phyloP scores from a whole-genome alignment of 2,113 vertebrate species.

The Peucedramus taeniatus region DNA sequence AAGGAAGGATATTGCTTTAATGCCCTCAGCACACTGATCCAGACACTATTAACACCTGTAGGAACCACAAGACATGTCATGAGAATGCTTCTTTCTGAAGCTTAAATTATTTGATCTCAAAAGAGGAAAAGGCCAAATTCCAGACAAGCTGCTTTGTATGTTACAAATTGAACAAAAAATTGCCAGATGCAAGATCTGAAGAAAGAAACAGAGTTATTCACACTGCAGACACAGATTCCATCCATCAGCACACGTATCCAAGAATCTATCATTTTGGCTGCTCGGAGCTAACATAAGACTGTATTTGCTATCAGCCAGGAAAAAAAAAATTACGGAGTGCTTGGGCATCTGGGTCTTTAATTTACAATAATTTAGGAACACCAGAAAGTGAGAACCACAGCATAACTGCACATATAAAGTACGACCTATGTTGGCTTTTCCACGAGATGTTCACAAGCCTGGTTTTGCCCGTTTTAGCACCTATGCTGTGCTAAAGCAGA shows the following conservation, averaged over 20 bases:
- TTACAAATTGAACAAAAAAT: constrained; percentile 48
- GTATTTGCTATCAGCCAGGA: background rate
- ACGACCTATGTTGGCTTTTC: background rate
- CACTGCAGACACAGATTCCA: background rate
- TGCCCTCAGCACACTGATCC: constrained; percentile 52
- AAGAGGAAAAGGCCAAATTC: constrained; percentile 56
- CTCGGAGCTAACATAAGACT: background rate
- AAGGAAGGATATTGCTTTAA: constrained; percentile 49
- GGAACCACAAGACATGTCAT: constrained; percentile 44
- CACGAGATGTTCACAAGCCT: background rate
- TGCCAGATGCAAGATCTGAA: constrained; percentile 40
- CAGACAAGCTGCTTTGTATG: constrained; percentile 48
- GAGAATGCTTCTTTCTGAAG: constrained; percentile 42
- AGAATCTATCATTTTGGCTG: background rate
- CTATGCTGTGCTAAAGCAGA: background rate
- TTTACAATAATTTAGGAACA: background rate
- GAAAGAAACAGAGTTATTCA: constrained; percentile 14
- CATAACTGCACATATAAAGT: background rate
- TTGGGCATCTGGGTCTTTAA: background rate
- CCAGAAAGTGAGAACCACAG: background rate
- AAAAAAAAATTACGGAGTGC: background rate
- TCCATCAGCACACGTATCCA: background rate
- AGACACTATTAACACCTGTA: constrained; percentile 62
- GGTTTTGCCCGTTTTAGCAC: background rate
- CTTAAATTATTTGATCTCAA: constrained; percentile 59